These are phyloP conservation scores for Xiphydria camelus DNA, from an alignment of 2,888 invertebrate species.

Conservation along the genomic window DNA sequence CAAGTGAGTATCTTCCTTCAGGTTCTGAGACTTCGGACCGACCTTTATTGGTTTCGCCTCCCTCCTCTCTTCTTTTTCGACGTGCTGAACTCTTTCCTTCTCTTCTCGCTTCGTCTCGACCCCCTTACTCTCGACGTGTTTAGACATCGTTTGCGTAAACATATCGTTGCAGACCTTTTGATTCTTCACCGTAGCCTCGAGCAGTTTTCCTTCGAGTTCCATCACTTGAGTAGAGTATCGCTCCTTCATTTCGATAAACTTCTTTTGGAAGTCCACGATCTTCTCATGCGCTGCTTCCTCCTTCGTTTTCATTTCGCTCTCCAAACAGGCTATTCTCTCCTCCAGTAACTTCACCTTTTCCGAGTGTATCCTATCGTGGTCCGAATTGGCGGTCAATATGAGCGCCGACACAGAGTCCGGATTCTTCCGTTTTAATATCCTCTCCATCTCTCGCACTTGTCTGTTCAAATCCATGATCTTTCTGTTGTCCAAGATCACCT, in stretches of 20 bases:
- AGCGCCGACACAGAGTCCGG: constrained; percentile 82
- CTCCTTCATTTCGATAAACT: constrained; percentile 75
- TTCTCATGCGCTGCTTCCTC: constrained; percentile 74
- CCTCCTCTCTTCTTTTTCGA: constrained; percentile 36
- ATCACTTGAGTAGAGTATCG: constrained; percentile 71
- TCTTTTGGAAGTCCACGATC: constrained; percentile 73
- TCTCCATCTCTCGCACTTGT: constrained; percentile 82
- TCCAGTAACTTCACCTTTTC: constrained; percentile 65
- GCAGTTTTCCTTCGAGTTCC: constrained; percentile 43
- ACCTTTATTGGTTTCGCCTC: constrained; percentile 27
- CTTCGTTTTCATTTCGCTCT: constrained; percentile 72
- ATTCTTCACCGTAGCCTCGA: constrained; percentile 32
- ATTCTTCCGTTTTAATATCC: constrained; percentile 77
- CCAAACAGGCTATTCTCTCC: constrained; percentile 71
- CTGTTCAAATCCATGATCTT: constrained; percentile 75
- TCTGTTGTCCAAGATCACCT: constrained; percentile 56
- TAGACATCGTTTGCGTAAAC: constrained; percentile 42
- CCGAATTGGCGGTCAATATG: constrained; percentile 59
- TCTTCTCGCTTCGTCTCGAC: constrained; percentile 42
- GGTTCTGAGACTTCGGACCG: constrained; percentile 49
- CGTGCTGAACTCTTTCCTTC: constrained; percentile 26
- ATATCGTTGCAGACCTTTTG: constrained; percentile 39
- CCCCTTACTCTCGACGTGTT: constrained; percentile 35
- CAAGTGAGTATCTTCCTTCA: constrained; percentile 76
- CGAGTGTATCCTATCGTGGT: constrained; percentile 43